Evolutionary conservation across 2,888 invertebrate species (phyloP).

Genomic region (Scaptomyza flava): DNA sequence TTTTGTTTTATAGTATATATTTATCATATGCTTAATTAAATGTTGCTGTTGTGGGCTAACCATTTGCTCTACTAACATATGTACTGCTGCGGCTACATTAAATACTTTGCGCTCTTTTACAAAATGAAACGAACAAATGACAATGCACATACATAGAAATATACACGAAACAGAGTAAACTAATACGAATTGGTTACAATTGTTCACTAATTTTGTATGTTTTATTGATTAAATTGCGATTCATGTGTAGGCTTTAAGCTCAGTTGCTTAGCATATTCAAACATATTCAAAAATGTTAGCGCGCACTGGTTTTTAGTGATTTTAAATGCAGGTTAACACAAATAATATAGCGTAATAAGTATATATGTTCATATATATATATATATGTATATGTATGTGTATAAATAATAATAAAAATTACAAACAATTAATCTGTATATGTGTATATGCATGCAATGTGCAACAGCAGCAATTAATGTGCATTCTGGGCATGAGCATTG

Average conservation of each 20-base stretch:
- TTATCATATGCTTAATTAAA: constrained; percentile 78
- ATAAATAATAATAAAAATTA: constrained; percentile 52
- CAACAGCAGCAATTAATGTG: constrained; percentile 67
- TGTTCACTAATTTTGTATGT: constrained; percentile 15
- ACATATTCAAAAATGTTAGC: constrained; percentile 49
- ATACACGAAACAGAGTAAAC: constrained; percentile 18
- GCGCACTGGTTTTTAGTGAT: constrained; percentile 45
- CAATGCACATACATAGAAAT: constrained; percentile 30
- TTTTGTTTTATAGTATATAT: constrained; percentile 33
- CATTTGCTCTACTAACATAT: constrained; percentile 60
- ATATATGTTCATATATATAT: constrained; percentile 31
- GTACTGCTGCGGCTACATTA: constrained; percentile 48
- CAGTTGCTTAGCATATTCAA: constrained; percentile 64
- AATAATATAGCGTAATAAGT: constrained; percentile 66
- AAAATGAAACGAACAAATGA: constrained; percentile 28
- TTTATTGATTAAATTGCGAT: constrained; percentile 30
- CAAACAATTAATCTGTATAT: constrained; percentile 28
- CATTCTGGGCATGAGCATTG: constrained; percentile 30
- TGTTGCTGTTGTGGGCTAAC: constrained; percentile 74
- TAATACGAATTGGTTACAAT: constrained; percentile 9
- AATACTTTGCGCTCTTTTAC: constrained; percentile 64
- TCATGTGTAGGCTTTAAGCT: constrained; percentile 52
- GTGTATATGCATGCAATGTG: constrained; percentile 20
- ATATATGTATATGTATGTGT: constrained; percentile 33
- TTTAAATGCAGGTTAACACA: constrained; percentile 72